Evolutionary conservation across 1,140 invertebrate genomes (phyloP).

Genomic region (Apocrypta bakeri): DNA sequence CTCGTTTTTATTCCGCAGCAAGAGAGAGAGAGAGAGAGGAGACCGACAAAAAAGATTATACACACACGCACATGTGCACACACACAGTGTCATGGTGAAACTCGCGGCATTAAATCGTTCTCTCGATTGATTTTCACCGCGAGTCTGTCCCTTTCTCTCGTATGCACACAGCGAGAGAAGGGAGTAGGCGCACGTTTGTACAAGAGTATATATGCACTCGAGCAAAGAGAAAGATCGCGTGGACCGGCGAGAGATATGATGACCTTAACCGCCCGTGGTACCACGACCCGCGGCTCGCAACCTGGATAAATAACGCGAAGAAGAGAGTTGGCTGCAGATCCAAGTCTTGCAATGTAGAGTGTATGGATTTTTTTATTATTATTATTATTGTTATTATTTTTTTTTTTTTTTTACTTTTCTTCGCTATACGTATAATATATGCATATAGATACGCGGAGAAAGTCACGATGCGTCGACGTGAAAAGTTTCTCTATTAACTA

Average conservation of each 20-base stretch:
- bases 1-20: background rate
- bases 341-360: background rate
- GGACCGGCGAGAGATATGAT: slow-evolving; percentile 31
- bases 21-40: background rate
- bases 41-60: background rate
- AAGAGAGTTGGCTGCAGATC: background rate
- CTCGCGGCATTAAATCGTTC: slow-evolving; percentile 1
- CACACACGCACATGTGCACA: too few relatives aligned
- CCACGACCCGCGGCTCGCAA: background rate
- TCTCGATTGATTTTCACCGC: background rate
- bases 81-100: background rate
- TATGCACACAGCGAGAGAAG: background rate
- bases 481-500: background rate
- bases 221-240: slow-evolving; percentile 47
- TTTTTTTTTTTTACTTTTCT: too few relatives aligned
- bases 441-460: background rate
- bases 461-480: background rate
- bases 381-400: too few relatives aligned
- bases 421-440: too few relatives aligned
- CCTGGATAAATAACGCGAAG: slow-evolving; percentile 8
- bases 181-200: too few relatives aligned
- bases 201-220: background rate
- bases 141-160: background rate
- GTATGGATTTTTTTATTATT: background rate
- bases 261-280: background rate